phyloP scores from a whole-genome alignment of 1,140 invertebrate genomes.

The Magallana gigas region DNA sequence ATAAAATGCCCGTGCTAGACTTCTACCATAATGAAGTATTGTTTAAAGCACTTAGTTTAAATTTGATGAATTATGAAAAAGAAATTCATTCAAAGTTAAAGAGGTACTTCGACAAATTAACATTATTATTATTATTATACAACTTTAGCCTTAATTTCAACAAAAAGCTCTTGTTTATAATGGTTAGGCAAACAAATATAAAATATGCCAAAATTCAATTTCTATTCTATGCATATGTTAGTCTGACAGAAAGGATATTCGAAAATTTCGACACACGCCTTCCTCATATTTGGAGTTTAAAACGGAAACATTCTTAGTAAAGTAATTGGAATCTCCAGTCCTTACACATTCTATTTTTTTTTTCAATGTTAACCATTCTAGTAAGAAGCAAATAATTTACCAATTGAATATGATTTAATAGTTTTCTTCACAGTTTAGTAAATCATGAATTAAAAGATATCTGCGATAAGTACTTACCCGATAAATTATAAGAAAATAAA shows the following conservation, averaged over 20 bases:
- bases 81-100: too few species aligned
- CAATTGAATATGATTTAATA: not conserved
- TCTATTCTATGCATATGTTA: not conserved
- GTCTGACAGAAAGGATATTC: not conserved
- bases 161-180: too few species aligned
- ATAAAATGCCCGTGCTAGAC: too few species aligned
- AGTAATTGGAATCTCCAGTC: not conserved
- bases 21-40: too few species aligned
- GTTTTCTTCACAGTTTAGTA: not conserved
- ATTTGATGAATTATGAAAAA: too few species aligned
- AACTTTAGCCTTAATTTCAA: too few species aligned
- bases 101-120: too few species aligned
- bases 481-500: constrained; percentile 1
- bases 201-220: not conserved
- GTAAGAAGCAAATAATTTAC: not conserved
- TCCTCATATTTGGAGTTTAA: not conserved
- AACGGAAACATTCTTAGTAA: not conserved
- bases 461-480: not conserved
- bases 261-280: too few species aligned
- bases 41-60: too few species aligned
- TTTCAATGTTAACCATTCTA: not conserved
- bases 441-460: not conserved
- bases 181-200: too few species aligned
- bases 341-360: not conserved
- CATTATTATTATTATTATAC: too few species aligned